These are phyloP conservation scores for Phymanthus crucifer DNA, from an alignment of 92 coral and sea anemone genomes.

Conservation along the genomic window DNA sequence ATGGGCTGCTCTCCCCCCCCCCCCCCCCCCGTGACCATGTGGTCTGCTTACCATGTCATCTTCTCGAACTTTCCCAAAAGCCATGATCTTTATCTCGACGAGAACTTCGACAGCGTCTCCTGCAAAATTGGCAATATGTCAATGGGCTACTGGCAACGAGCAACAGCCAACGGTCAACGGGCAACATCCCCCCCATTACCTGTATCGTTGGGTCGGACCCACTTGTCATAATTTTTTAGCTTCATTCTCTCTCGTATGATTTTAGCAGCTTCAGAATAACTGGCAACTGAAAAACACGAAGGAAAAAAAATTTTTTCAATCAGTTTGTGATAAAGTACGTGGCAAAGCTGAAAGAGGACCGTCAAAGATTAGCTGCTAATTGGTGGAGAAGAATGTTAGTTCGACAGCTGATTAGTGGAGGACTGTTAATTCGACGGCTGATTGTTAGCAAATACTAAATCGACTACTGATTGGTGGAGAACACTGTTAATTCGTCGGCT, in stretches of 20 bases:
- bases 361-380: no score
- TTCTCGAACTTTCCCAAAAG: slow-evolving; percentile 78
- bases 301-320: not conserved
- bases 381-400: no score
- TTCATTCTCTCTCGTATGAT: slow-evolving; percentile 51
- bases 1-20: not conserved
- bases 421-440: no score
- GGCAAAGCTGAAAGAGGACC: no score
- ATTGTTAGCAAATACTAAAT: no score
- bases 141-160: no score
- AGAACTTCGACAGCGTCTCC: slow-evolving; percentile 76
- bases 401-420: no score
- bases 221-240: slow-evolving; percentile 57
- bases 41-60: slow-evolving; percentile 68
- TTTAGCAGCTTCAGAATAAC: slow-evolving; percentile 63
- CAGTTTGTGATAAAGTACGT: not conserved
- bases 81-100: slow-evolving; percentile 75
- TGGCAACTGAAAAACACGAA: slow-evolving; percentile 14
- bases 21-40: not conserved
- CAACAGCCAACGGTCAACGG: no score
- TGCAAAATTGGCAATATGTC: not conserved
- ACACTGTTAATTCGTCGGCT: no score
- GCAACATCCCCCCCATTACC: no score
- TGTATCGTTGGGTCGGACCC: slow-evolving; percentile 84
- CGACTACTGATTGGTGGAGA: no score